These are phyloP conservation scores for Hozukius guyotensis DNA, from an alignment of 2,797 vertebrate species.

Conservation along the genomic window DNA sequence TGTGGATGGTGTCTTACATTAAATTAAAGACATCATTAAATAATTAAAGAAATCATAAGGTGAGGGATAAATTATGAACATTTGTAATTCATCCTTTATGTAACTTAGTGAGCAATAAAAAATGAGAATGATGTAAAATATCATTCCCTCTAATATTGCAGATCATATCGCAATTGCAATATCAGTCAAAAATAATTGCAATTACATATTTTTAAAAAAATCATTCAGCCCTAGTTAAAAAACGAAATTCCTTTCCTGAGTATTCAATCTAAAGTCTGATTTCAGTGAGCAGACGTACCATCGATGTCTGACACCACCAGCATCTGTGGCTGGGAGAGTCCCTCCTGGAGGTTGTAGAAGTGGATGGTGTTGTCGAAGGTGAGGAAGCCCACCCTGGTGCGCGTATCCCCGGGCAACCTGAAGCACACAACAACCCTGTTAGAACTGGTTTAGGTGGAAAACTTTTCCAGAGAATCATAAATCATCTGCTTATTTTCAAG, in stretches of 20 bases:
- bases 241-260: no score
- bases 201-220: no score
- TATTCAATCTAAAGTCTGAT: not conserved
- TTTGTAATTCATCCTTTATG: not conserved
- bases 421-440: not conserved
- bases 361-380: conserved; percentile 97
- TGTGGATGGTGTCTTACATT: not conserved
- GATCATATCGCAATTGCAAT: no score
- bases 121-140: not conserved
- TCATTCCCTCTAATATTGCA: no score
- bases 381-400: conserved; percentile 94
- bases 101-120: not conserved
- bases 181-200: no score
- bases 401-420: conserved; percentile 94
- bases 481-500: not conserved
- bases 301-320: conserved; percentile 97
- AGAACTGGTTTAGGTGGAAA: not conserved
- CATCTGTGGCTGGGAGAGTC: conserved; percentile 97
- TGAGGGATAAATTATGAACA: no score
- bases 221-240: not conserved
- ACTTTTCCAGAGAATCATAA: not conserved
- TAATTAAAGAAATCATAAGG: not conserved
- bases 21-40: not conserved
- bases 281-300: conserved; percentile 77
- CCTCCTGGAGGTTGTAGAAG: conserved; percentile 97